Evolutionary conservation across 2,797 vertebrate species (phyloP), one percentile per base, ranked within the genome.

Genomic region (Enteromius fasciolatus): DNA sequence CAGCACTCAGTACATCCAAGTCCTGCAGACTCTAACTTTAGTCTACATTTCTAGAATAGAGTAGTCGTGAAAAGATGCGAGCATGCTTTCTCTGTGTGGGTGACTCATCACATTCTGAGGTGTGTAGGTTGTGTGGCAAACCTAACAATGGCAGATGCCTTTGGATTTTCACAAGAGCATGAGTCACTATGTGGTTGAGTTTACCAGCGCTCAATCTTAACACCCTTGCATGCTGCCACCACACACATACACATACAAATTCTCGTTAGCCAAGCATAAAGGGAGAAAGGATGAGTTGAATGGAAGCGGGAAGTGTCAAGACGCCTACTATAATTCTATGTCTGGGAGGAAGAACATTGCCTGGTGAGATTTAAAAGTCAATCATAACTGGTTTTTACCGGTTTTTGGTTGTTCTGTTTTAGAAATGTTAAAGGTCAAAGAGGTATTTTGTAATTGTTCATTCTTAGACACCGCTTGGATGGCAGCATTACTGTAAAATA

Each of bases 281-380:
- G 54, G 8, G 11, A 75, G 48, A 69, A 64, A 80, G 72, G 80
- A 88, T 76, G 72, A 73, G 68, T 46, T 85, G 86, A 85, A 86
- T 81, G 48, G 59, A 44, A 83, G 72, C 57, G 41, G 81, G 80
- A 85, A 86, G 83, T 87, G 84, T 86, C 68, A 84, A 20, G 25
- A 84, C 87, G 84, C 87, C 87, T 75, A 83, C 87, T 74, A n/a
- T 67, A 57, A 83, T 74, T 25, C 80, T 76, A 81, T 76, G 74
- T 85, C 86, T 83, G 76, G 25, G 70, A 68, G 2, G 50, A 74
- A 39, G 46, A 68, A 66, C 36, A 31, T 41, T 36, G 48, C 61
- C 68, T 68, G 69, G 48, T 17, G 6, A 79, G 69, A 79, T 79
- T 9, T 15, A 75, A 80, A 80, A 46, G 46, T 76, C 82, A 48